Percentiles rank a stretch among this genome's conserved stretches.
Evolutionary conservation across 2,797 vertebrate species (phyloP).

Genomic region (Stomatorhinus walkeri): DNA sequence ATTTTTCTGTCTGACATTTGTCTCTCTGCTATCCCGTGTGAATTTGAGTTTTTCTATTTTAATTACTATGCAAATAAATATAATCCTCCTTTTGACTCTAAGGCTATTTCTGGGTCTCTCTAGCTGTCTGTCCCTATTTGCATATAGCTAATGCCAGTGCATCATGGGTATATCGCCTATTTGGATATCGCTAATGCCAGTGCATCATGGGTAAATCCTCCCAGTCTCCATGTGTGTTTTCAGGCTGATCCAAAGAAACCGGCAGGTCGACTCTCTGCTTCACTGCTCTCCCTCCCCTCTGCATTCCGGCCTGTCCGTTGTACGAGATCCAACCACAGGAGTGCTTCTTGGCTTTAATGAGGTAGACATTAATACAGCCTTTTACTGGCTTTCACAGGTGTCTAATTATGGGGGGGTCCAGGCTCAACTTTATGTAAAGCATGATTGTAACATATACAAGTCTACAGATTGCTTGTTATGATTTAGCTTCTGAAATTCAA

Average conservation of each 20-base stretch:
- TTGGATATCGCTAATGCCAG: neutral
- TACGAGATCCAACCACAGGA: slow-evolving; percentile 82
- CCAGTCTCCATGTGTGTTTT: neutral
- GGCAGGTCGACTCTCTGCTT: slow-evolving; percentile 63
- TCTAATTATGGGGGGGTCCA: neutral
- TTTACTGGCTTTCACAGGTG: neutral
- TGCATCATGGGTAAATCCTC: neutral
- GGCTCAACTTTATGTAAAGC: neutral
- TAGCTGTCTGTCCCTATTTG: neutral
- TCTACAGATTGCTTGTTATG: neutral
- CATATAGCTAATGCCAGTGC: neutral
- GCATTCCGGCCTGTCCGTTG: slow-evolving; percentile 72
- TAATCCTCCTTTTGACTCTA: neutral
- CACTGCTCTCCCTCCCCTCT: slow-evolving; percentile 57
- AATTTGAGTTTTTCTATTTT: neutral
- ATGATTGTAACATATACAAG: neutral
- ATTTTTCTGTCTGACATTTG: neutral
- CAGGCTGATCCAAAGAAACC: slow-evolving; percentile 61
- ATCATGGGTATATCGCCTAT: neutral
- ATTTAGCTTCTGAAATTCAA: neutral
- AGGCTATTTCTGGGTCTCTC: neutral
- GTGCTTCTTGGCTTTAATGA: slow-evolving; percentile 79
- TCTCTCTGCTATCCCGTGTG: neutral
- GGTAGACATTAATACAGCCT: slow-evolving; percentile 46
- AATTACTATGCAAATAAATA: neutral